Base-by-base conservation (phyloP, 2,113 vertebrate genomes). In the Stomatorhinus ivindoensis region DNA sequence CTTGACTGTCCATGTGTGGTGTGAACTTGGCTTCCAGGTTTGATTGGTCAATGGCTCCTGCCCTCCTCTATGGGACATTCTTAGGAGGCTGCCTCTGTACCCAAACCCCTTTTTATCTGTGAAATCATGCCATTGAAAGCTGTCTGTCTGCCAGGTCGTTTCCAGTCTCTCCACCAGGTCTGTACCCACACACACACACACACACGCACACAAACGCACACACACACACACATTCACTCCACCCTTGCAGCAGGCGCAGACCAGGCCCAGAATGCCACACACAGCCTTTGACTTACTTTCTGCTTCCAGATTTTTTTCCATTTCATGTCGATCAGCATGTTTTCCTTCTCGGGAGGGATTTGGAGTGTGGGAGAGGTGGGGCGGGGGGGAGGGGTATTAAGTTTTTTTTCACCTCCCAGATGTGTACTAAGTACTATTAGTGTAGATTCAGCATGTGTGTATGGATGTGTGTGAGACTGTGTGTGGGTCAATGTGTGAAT, bases 181-280 rank as follows among this genome's bases (percentile, higher is more conserved):
- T 89, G 90, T 1, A 90, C 89, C 91, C 86, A 4, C 44, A 4
- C 44, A 44, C 4, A 44, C 9, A 47, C 47, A 9, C 9, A 47
- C 51, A 85, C 55, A 88, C 50, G 3, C 88, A 27, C 58, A 69
- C 55, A 58, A 85, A 50, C 42, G 13, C 85, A 48, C 88, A 91
- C 90, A 93, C 86, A 89, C 89, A 93, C 90, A 82, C 58, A 61
- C 24, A n/a, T 27, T 61, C 58, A n/a, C 83, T 47, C 48, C 89
- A 53, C 89, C 90, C 87, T 39, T n/a, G 35, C 88, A 86, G 90
- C 69, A 89, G 89, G 91, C 86, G 88, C 69, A 84, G 88, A 90
- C 82, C 92, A 87, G 90, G 89, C 91, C 88, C 92, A 91, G 90
- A 95, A 95, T 95, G 91, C 95, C 95, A 96, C 95, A 95, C 95